Evolutionary conservation across 2,113 vertebrate species (phyloP).

Genomic region (Mastomys coucha): DNA sequence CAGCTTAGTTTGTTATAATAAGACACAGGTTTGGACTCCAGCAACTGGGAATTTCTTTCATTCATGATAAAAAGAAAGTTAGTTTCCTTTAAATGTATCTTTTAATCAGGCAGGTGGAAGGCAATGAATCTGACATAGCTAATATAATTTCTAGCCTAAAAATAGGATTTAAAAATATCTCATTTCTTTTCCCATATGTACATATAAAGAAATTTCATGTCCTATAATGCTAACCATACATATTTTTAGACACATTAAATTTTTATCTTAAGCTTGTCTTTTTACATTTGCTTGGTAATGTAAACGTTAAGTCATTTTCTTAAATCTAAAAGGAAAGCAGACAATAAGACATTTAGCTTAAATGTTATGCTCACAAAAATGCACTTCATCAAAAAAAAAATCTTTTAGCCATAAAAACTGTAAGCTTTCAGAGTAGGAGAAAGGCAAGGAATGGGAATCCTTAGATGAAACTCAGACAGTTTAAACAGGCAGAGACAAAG

Average conservation of each 20-base stretch:
- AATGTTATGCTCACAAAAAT: slow-evolving; percentile 35
- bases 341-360: slow-evolving; percentile 68
- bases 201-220: slow-evolving; percentile 29
- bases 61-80: not conserved
- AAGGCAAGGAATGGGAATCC: not conserved
- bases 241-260: slow-evolving; percentile 54
- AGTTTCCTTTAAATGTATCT: slow-evolving; percentile 31
- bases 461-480: slow-evolving; percentile 22
- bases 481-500: not conserved
- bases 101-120: slow-evolving; percentile 30
- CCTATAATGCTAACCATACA: not conserved
- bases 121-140: slow-evolving; percentile 33
- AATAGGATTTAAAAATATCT: slow-evolving; percentile 53
- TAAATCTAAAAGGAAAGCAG: slow-evolving; percentile 15
- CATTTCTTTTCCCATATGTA: slow-evolving; percentile 54
- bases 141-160: slow-evolving; percentile 40
- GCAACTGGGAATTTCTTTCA: not conserved
- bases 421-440: slow-evolving; percentile 51
- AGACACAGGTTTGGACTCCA: not conserved
- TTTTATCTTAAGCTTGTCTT: slow-evolving; percentile 47
- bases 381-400: slow-evolving; percentile 9
- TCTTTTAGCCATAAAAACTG: slow-evolving; percentile 17
- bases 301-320: slow-evolving; percentile 27
- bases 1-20: not conserved
- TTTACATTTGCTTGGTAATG: slow-evolving; percentile 53